Evolutionary conservation across 1,140 invertebrate genomes (phyloP), one percentile per base, ranked within the genome.

Genomic region (Uloborus diversus): DNA sequence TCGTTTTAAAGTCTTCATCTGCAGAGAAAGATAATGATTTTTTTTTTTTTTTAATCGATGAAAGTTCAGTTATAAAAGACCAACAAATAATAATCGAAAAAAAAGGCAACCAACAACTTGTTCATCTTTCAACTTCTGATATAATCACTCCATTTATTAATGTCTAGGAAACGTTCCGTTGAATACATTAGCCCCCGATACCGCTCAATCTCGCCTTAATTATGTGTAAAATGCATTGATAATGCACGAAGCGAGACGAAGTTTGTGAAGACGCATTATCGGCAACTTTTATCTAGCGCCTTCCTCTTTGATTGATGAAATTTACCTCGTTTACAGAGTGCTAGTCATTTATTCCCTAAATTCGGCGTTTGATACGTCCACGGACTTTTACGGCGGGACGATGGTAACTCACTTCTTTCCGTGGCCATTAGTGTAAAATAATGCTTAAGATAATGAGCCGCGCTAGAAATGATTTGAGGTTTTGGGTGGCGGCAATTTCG

Each of bases 371-470:
- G 56, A 28, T 59, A 28, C 56, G 1, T 59, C n/a, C 56, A 7
- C 25, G 56, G n/a, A 30, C 9, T 28, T 59, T 1, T n/a, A 13
- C 56, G 11, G n/a, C 11, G 56, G 27, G 56, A 28, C 13, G n/a
- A n/a, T 14, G n/a, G 28, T 59, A 11, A 25, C 27, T 3, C 3
- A 14, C 56, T 23, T 28, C 25, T 30, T 9, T 7, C n/a, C n/a
- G 51, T 23, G 5, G 28, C 56, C 56, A 59, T 59, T 59, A 59
- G 25, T 28, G 56, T 59, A 59, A 30, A 59, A 59, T 59, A 30
- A 59, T 30, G 56, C 56, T 59, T 59, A 59, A 11, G 11, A 13
- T 59, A 59, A 59, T 59, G 56, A 59, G 56, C n/a, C 14, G 17
- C 17, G 9, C 25, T 23, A 14, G 9, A 28, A 59, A 23, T 28